Evolutionary conservation across 2,888 invertebrate genomes (phyloP), one percentile per base, ranked within the genome.

Genomic region (Atethmia centrago): DNA sequence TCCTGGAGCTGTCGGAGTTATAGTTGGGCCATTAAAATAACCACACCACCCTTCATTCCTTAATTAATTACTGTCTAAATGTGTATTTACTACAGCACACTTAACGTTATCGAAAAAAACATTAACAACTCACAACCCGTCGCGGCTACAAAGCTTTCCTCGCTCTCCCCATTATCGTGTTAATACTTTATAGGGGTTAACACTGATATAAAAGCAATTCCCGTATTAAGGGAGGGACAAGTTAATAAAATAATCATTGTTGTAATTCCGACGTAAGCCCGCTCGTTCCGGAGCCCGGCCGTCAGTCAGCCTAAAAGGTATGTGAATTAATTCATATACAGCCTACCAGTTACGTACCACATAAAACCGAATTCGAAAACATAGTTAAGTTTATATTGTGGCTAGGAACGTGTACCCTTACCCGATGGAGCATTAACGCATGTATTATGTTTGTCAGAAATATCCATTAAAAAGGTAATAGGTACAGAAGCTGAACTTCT

Each of bases 241-340:
- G 49, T 79, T 82, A 82, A 82, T 82, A 72, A 76, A 79, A 77
- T 77, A 77, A 83, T 83, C 66, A 83, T 82, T 72, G 74, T 69
- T 72, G 61, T 83, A 71, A 71, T 79, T 64, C 51, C 42, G 58
- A 28, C 47, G 65, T 68, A 53, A 77, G 40, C 28, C 69, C 77
- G 80, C 85, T 63, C 62, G 66, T 74, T 84, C 81, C 40, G 55
- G 69, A 64, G 85, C 80, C 71, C 56, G 68, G 58, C 62, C 63
- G 74, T 79, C 71, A 67, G 79, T 79, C 80, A 79, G 75, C 56
- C 75, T 85, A 84, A 87, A 87, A 87, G 85, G 81, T 77, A 86
- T 59, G 71, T 70, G 79, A 77, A 84, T 87, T 86, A 86, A 87
- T 85, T 84, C 77, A 80, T 80, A 72, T 79, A 79, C 80, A 72